These are phyloP conservation scores for Phoxinus phoxinus DNA, from an alignment of 2,113 vertebrate genomes.

Conservation along the genomic window DNA sequence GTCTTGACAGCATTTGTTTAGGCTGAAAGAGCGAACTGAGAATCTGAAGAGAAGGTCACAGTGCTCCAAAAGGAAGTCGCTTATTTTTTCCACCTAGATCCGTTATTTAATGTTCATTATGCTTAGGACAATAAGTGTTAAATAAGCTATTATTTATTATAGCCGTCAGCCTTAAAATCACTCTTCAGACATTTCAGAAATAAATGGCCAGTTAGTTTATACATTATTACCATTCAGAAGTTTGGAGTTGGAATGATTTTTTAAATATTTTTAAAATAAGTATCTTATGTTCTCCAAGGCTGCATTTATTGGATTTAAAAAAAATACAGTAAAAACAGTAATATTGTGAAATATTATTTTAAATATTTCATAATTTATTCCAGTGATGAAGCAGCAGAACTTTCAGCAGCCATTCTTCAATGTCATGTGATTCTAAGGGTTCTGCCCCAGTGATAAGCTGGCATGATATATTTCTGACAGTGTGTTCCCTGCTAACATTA, in stretches of 20 bases:
- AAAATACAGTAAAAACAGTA: not conserved
- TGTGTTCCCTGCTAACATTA: no score
- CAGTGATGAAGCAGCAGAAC: no score
- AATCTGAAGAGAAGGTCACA: slow-evolving; percentile 26
- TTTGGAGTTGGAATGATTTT: not conserved
- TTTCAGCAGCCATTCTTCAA: no score
- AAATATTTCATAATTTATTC: not conserved
- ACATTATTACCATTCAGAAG: not conserved
- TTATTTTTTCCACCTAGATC: not conserved
- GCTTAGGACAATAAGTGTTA: not conserved
- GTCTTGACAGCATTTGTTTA: slow-evolving; percentile 9
- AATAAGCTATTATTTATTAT: not conserved
- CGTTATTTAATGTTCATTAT: not conserved
- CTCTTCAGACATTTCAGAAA: not conserved
- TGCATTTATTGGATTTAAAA: not conserved
- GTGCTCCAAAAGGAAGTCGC: not conserved
- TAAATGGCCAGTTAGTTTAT: not conserved
- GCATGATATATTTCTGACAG: no score
- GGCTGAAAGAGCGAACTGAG: not conserved
- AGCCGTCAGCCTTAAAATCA: not conserved
- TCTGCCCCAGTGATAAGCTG: no score
- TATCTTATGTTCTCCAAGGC: not conserved
- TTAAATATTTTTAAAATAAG: not conserved
- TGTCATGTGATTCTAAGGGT: no score
- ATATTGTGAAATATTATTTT: not conserved